Evolutionary conservation across 1,140 invertebrate species (phyloP).

Genomic region (Dendroctonus ponderosae): DNA sequence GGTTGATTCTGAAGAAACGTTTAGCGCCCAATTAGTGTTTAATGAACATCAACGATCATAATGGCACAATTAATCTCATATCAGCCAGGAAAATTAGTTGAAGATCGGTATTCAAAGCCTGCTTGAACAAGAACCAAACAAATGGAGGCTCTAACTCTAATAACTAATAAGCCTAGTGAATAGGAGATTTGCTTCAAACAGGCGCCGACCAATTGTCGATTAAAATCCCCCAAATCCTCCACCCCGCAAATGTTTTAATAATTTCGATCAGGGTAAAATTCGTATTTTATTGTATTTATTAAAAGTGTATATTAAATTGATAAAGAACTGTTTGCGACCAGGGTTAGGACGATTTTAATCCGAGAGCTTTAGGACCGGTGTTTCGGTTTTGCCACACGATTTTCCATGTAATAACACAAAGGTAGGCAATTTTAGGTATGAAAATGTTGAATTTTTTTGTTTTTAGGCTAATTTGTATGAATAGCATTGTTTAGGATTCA

Average conservation of each 20-base stretch:
- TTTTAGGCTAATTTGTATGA: too few species aligned
- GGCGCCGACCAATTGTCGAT: neutral
- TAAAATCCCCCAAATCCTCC: slow-evolving; percentile 10
- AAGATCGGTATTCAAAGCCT: slow-evolving; percentile 6
- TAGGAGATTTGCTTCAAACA: neutral
- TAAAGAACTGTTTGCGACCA: slow-evolving; percentile 20
- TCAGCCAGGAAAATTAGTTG: slow-evolving; percentile 35
- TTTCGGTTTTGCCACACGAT: too few species aligned
- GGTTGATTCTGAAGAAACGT: slow-evolving; percentile 15
- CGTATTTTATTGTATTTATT: slow-evolving; percentile 39
- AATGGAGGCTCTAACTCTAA: too few species aligned
- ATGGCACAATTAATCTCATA: slow-evolving; percentile 46
- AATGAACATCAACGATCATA: slow-evolving; percentile 42
- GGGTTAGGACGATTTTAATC: neutral
- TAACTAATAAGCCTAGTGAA: too few species aligned
- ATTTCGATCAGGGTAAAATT: slow-evolving; percentile 49
- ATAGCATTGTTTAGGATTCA: too few species aligned
- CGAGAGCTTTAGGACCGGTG: too few species aligned
- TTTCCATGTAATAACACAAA: slow-evolving; percentile 33
- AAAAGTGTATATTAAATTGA: slow-evolving; percentile 25
- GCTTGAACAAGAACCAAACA: neutral
- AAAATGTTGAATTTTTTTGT: too few species aligned
- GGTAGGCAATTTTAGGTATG: too few species aligned
- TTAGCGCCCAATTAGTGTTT: slow-evolving; percentile 46
- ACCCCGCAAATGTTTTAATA: slow-evolving; percentile 41